phyloP scores from a whole-genome alignment of 2,888 invertebrate genomes.

The Melinaea marsaeus region DNA sequence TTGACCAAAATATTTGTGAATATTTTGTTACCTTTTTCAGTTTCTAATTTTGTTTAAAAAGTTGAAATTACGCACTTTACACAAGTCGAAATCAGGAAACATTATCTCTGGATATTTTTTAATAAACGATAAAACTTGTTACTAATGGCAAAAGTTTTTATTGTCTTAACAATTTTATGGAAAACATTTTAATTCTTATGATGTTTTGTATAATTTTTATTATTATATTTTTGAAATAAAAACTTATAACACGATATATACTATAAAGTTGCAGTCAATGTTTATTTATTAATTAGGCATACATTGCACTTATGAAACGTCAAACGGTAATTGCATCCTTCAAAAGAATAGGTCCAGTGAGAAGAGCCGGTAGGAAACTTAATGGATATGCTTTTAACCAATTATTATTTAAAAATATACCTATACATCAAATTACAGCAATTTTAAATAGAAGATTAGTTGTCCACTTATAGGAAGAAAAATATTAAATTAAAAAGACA shows the following conservation, averaged over 20 bases:
- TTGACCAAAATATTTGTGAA: background rate
- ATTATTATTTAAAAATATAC: too few relatives aligned
- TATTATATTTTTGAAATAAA: background rate
- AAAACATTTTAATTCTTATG: slow-evolving; percentile 23
- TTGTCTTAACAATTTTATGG: slow-evolving; percentile 21
- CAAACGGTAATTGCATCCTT: too few relatives aligned
- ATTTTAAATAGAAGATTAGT: too few relatives aligned
- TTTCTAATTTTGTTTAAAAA: background rate
- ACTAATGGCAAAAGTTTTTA: slow-evolving; percentile 24
- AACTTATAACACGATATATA: background rate
- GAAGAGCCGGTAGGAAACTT: too few relatives aligned
- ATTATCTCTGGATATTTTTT: slow-evolving; percentile 8
- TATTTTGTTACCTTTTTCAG: background rate
- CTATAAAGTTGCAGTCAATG: too few relatives aligned
- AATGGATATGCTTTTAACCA: too few relatives aligned
- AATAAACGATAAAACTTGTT: slow-evolving; percentile 22
- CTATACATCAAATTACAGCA: too few relatives aligned
- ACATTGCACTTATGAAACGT: too few relatives aligned
- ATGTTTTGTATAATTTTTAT: background rate
- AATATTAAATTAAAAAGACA: too few relatives aligned
- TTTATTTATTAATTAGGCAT: too few relatives aligned
- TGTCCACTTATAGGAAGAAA: too few relatives aligned
- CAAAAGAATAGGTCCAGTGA: too few relatives aligned
- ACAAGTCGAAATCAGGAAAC: slow-evolving; percentile 8
- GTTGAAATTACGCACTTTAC: background rate